A percentile compares a stretch with the other conserved stretches of the same genome.
Evolutionary conservation across 1,140 invertebrate genomes (phyloP).

Genomic region (Sogatella furcifera): DNA sequence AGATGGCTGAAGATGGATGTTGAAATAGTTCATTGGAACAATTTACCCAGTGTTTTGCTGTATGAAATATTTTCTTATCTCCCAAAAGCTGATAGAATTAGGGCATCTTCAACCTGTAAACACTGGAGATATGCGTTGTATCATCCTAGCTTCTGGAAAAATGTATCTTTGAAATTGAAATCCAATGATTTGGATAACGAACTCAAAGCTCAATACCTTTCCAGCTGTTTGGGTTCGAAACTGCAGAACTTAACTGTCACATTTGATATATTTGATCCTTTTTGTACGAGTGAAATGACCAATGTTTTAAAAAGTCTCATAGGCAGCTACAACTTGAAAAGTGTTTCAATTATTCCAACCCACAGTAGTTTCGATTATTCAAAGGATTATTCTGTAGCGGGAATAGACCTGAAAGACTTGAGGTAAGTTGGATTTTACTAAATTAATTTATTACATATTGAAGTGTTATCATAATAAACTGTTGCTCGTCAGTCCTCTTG

Average conservation of each 20-base stretch:
- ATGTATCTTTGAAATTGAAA: constrained; percentile 15
- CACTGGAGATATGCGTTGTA: constrained; percentile 49
- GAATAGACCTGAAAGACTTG: too few species aligned
- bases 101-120: constrained; percentile 45
- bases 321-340: constrained; percentile 29
- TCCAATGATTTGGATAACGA: constrained; percentile 3
- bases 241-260: constrained; percentile 32
- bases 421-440: too few species aligned
- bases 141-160: constrained; percentile 47
- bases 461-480: too few species aligned
- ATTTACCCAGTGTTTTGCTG: constrained; percentile 48
- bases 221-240: constrained; percentile 35
- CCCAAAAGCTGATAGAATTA: constrained; percentile 40
- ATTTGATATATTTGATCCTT: constrained; percentile 33
- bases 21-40: constrained; percentile 35
- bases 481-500: too few species aligned
- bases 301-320: constrained; percentile 23
- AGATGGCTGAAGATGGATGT: constrained; percentile 24
- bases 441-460: too few species aligned
- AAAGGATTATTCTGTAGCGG: too few species aligned
- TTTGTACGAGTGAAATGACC: constrained; percentile 30
- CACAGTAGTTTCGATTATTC: constrained; percentile 30
- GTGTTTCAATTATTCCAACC: constrained; percentile 31
- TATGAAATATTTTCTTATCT: constrained; percentile 50
- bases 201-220: constrained; percentile 29